Conservation (phyloP, 2,888 invertebrate genomes). For the Aphodius granarius region DNA sequence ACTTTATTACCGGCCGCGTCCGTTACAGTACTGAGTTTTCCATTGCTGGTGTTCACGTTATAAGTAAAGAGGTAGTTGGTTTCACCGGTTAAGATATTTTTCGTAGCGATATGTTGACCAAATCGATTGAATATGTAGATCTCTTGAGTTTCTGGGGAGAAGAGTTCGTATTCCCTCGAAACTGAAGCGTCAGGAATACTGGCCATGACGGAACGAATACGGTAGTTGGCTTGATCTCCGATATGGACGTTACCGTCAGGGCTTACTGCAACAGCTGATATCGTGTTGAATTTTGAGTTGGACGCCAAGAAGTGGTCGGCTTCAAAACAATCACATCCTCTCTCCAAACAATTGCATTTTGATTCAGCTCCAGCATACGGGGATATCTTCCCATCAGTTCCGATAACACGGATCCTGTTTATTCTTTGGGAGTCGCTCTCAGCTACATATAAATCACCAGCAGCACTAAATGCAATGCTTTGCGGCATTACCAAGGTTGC, state of each 20-base stretch:
- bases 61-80: constrained; percentile 93
- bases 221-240: constrained; percentile 91
- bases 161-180: constrained; percentile 88
- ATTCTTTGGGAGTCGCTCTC: constrained; percentile 95
- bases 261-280: constrained; percentile 89
- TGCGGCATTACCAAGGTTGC: constrained; percentile 92
- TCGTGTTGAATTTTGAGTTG: constrained; percentile 92
- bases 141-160: constrained; percentile 93
- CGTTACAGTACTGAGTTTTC: constrained; percentile 90
- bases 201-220: constrained; percentile 85
- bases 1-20: constrained; percentile 92
- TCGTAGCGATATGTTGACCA: constrained; percentile 93
- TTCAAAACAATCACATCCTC: constrained; percentile 91
- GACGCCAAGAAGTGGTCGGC: constrained; percentile 90
- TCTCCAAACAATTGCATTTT: constrained; percentile 89
- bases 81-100: constrained; percentile 93
- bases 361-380: constrained; percentile 94
- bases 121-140: constrained; percentile 91
- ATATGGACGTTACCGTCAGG: constrained; percentile 94
- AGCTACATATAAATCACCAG: constrained; percentile 90
- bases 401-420: constrained; percentile 87
- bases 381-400: constrained; percentile 90
- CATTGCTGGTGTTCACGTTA: constrained; percentile 95
- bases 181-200: constrained; percentile 86
- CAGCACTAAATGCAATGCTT: constrained; percentile 90